phyloP scores from a whole-genome alignment of 1,140 invertebrate species.

The Brachystomella parvula region DNA sequence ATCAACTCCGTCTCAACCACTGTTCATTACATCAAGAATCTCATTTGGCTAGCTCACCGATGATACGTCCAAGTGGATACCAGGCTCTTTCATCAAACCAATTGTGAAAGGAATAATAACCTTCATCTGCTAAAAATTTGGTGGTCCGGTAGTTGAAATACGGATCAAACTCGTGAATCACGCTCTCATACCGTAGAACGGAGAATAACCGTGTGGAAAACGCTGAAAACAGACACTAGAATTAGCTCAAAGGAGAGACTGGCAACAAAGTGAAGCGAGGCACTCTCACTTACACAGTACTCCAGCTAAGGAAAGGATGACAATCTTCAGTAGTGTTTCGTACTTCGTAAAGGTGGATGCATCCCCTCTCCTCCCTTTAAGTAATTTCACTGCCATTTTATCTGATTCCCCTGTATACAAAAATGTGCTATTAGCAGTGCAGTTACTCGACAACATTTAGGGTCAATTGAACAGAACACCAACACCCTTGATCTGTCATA shows the following conservation, averaged over 20 bases:
- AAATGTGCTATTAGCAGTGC: too few species aligned
- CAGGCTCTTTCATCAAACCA: slow-evolving; percentile 99
- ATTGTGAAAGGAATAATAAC: slow-evolving; percentile 96
- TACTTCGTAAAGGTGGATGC: slow-evolving; percentile 70
- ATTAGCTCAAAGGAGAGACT: slow-evolving; percentile 14
- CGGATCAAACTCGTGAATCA: slow-evolving; percentile 98
- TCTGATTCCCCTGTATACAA: too few species aligned
- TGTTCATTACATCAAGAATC: slow-evolving; percentile 1
- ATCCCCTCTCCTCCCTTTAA: slow-evolving; percentile 33
- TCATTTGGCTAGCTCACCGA: slow-evolving; percentile 57
- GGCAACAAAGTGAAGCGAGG: neutral
- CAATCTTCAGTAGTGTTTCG: slow-evolving; percentile 85
- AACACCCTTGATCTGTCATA: too few species aligned
- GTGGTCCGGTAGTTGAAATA: slow-evolving; percentile 98
- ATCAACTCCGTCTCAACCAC: slow-evolving; percentile 5
- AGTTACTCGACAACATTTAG: too few species aligned
- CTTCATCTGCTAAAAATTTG: slow-evolving; percentile 85
- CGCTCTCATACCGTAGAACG: slow-evolving; percentile 92
- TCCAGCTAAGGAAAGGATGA: slow-evolving; percentile 80
- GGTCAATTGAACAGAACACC: too few species aligned
- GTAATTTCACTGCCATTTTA: slow-evolving; percentile 32
- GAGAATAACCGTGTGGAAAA: slow-evolving; percentile 93
- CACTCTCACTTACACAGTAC: slow-evolving; percentile 72
- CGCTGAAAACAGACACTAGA: slow-evolving; percentile 56
- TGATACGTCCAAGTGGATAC: slow-evolving; percentile 95